A percentile compares a stretch with the other conserved stretches of the same genome.
phyloP scores from a whole-genome alignment of 2,888 invertebrate genomes.

The Melinopterus prodromus region DNA sequence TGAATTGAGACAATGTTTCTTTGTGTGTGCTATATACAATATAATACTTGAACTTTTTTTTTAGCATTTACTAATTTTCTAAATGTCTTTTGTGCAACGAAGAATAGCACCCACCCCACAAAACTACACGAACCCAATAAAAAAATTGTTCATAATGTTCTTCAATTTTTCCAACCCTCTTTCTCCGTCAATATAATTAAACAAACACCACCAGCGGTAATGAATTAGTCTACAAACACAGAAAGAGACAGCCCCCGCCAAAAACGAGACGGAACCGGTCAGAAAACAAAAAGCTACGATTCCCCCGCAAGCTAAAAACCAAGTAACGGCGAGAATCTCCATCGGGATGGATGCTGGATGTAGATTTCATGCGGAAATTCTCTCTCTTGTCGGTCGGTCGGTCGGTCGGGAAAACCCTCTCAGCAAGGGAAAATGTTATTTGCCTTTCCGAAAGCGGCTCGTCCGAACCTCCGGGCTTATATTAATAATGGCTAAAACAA shows the following conservation, averaged over 20 bases:
- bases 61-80: too few species aligned
- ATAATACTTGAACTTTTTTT: too few species aligned
- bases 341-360: not conserved
- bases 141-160: too few species aligned
- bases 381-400: not conserved
- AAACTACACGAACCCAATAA: too few species aligned
- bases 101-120: too few species aligned
- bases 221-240: too few species aligned
- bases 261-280: not conserved
- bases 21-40: too few species aligned
- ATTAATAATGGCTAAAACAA: slow-evolving; percentile 60
- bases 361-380: slow-evolving; percentile 22
- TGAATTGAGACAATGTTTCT: too few species aligned
- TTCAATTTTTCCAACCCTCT: too few species aligned
- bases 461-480: slow-evolving; percentile 46
- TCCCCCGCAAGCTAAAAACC: not conserved
- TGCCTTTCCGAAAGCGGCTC: slow-evolving; percentile 47
- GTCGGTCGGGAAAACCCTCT: slow-evolving; percentile 17
- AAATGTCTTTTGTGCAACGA: too few species aligned
- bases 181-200: too few species aligned
- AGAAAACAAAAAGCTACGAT: not conserved
- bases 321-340: not conserved
- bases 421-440: slow-evolving; percentile 43
- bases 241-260: not conserved
- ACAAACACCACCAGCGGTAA: too few species aligned